Base-by-base conservation (phyloP, 2,888 invertebrate species). In the Stenchaetothrips biformis region DNA sequence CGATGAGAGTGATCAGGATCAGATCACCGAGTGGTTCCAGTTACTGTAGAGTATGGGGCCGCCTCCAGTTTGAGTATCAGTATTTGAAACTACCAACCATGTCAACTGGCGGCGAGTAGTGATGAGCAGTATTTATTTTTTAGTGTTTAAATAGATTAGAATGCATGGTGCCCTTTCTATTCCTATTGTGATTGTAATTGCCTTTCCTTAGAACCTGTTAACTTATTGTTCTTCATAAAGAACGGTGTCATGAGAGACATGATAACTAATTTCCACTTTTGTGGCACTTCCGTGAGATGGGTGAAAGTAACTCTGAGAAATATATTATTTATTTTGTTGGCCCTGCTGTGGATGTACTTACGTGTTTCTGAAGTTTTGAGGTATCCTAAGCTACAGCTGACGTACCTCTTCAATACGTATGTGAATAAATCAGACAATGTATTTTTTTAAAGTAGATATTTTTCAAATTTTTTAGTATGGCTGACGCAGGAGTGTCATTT, bases 111-210 rank as follows among this genome's bases (percentile, higher is more conserved):
- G 25, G 67, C 7, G 67, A 74, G 67, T 74, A 37, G 37, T 37
- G 37, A 37, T 37, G 37, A 37, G 21, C 67, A 74, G 67, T 74
- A 74, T 74, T 74, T 74, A 74, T 74, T 74, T 74, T 74, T 11
- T 25, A 53, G n/a, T 37, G 37, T 37, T 37, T 37, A 37, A 37
- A 2, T 37, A 37, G 37, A 37, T 37, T 37, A 37, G 1, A 37
- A 37, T 37, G 37, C 37, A 37, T 37, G 37, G 37, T 37, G 37
- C 37, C 37, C 37, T 37, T 37, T 37, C 4, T 37, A 37, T 37
- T 37, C 37, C 37, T 37, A 37, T 37, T 37, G 37, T 37, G 37
- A 37, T 37, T 37, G 37, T 37, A 1, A 37, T 37, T 37, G 37
- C 4, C 37, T 37, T 37, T 37, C 37, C 37, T 11, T 53, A 53